Conservation (phyloP, 92 coral and sea anemone genomes). For the Virgularia gustaviana region DNA sequence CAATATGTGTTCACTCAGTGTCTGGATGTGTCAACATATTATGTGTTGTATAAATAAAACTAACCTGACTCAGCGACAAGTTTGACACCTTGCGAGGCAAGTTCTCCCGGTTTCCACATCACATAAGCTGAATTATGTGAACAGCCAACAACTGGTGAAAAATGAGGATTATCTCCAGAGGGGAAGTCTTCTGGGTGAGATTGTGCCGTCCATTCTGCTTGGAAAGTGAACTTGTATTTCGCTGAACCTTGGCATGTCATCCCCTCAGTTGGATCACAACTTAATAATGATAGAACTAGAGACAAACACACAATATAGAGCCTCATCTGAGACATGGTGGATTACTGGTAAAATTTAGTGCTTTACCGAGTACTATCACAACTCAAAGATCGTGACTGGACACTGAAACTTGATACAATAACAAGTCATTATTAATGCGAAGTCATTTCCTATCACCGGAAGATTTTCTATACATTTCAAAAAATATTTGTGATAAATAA, state of each 20-base stretch:
- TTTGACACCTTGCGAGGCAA: constrained; percentile 21
- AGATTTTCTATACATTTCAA: no score
- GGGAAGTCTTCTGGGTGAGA: constrained; percentile 24
- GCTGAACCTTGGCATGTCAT: constrained; percentile 32
- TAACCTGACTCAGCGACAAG: constrained; percentile 27
- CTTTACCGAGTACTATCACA: no score
- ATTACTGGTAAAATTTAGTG: no score
- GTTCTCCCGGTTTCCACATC: constrained; percentile 33
- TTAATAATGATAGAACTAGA: no score
- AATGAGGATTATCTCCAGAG: constrained; percentile 11
- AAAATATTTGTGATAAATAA: no score
- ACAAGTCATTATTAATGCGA: background rate
- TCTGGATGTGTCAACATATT: background rate
- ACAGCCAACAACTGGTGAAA: constrained; percentile 27
- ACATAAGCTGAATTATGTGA: constrained; percentile 25
- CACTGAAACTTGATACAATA: no score
- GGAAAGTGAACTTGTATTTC: constrained; percentile 14
- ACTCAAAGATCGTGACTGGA: no score
- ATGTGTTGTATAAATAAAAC: background rate
- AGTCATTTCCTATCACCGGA: no score
- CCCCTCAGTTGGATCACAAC: no score
- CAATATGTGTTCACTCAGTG: background rate
- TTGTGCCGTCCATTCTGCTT: constrained; percentile 24
- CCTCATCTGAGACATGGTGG: background rate
- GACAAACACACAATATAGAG: background rate